Base-by-base conservation (phyloP, 2,888 invertebrate species). In the Pediacus dermestoides region DNA sequence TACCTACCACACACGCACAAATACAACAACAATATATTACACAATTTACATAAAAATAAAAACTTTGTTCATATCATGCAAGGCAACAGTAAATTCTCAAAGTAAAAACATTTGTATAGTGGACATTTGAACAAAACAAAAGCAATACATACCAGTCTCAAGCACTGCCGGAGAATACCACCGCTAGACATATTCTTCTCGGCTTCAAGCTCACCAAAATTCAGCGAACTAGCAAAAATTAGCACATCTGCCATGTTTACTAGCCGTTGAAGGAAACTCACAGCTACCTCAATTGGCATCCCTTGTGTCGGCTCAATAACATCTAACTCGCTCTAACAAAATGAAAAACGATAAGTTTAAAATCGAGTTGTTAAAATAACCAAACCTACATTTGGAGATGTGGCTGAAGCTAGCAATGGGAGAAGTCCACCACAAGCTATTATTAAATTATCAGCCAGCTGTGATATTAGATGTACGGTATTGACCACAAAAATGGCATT, bases 151-250 rank as follows among this genome's bases (percentile, higher is more conserved):
- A 86, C 91, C 77, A 99, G 74, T 68, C 99, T 75, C 42, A 99
- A 77, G 67, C 97, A 96, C 72, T 99, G 99, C 39, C 99, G 73
- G 37, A 99, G 73, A 55, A 99, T 99, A 30, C 97, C 97, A n/a
- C 99, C 99, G 58, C 91, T 90, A 31, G 95, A 94, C 97, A 99
- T 99, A 68, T 97, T 99, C 73, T 99, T 99, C 73, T 99, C 99
- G 1, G 95, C 92, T 71, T 99, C 99, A 27, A 99, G 73, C 70
- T 99, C 99, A 14, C 90, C 90, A 64, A 99, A 97, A 75, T 94
- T 96, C 39, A 97, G 77, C 2, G 95, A 93, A 61, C 94, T 95
- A 39, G 97, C 95, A 74, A 99, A 97, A 57, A 99, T 94, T 16
- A 99, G 80, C 27, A 97, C 94, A 64, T 99, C 99, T 0, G 96